Conservation (phyloP, 2,888 invertebrate species). For the Cephus sareptanus region DNA sequence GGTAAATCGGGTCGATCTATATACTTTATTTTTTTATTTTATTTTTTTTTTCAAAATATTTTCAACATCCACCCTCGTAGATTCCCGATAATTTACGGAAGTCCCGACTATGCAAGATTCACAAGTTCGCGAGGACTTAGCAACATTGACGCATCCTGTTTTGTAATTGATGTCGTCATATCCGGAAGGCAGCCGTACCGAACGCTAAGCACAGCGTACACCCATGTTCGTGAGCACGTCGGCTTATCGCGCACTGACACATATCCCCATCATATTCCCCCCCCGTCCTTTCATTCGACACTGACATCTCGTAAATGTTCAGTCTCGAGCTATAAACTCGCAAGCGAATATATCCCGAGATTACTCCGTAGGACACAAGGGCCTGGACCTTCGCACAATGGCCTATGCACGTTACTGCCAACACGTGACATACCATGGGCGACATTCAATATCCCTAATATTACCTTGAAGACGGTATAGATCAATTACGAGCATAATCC, state of each 20-base stretch:
- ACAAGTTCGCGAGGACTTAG: background rate
- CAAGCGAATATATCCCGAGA: background rate
- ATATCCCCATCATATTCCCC: background rate
- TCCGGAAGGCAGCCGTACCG: constrained; percentile 15
- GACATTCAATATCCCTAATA: background rate
- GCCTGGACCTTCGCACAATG: background rate
- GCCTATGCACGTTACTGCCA: background rate
- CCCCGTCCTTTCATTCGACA: background rate
- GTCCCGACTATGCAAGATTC: background rate
- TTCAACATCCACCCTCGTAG: background rate
- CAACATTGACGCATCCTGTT: constrained; percentile 12
- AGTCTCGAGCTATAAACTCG: background rate
- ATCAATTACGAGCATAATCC: background rate
- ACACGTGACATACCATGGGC: background rate
- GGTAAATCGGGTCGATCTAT: too few relatives aligned
- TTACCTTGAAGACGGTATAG: background rate
- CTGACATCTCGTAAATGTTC: constrained; percentile 1
- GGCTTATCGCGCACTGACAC: constrained; percentile 2
- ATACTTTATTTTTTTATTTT: too few relatives aligned
- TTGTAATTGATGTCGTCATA: constrained; percentile 23
- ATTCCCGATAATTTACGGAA: background rate
- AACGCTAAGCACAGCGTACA: background rate
- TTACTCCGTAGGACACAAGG: background rate
- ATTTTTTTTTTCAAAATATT: too few relatives aligned
- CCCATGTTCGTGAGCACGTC: background rate